Evolutionary conservation across 2,888 invertebrate species (phyloP), one percentile per base, ranked within the genome.

Genomic region (Agrochola litura): DNA sequence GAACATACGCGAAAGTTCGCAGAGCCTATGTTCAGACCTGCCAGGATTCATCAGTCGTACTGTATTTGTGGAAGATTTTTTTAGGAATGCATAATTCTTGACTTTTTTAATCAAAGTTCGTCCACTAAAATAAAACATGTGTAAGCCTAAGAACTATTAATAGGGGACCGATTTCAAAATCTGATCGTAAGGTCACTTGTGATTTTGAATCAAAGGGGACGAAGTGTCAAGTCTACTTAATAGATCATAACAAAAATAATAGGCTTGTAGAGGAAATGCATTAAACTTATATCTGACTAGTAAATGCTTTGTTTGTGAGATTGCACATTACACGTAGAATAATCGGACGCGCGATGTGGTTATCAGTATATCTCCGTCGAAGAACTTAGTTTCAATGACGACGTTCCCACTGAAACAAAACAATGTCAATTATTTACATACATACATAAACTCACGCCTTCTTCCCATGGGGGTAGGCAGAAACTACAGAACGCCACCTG

Each of bases 341-440:
- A 99, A 97, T 81, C 99, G 97, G 79, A 99, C 99, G 95, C 98
- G 98, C 30, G 99, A 99, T 68, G 99, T 99, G 81, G 99, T 98
- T 86, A 99, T 99, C 88, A 99, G 97, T 70, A 99, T 97, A 91
- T 99, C 99, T 89, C 99, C 99, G 94, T 99, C 99, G 93, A 98
- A 99, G 96, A 99, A 99, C 94, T 99, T 99, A 0, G 99, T 99
- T 97, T 99, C 99, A 87, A 99, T 99, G 46, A 99, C 98, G 72
- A 99, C 98, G 92, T 99, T 99, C 16, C 99, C 99, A 96, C 99
- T 99, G 97, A 97, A 89, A 84, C 83, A 76, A 71, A 6, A n/a
- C 6, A 5, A 2, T 19, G 19, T 37, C 70, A 25, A 54, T 60
- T 16, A 71, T 30, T 43, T 14, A 14, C 30, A 2, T 30, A 30